Evolutionary conservation across 2,113 vertebrate genomes (phyloP), one percentile per base, ranked within the genome.

Genomic region (Laticauda laticaudata): DNA sequence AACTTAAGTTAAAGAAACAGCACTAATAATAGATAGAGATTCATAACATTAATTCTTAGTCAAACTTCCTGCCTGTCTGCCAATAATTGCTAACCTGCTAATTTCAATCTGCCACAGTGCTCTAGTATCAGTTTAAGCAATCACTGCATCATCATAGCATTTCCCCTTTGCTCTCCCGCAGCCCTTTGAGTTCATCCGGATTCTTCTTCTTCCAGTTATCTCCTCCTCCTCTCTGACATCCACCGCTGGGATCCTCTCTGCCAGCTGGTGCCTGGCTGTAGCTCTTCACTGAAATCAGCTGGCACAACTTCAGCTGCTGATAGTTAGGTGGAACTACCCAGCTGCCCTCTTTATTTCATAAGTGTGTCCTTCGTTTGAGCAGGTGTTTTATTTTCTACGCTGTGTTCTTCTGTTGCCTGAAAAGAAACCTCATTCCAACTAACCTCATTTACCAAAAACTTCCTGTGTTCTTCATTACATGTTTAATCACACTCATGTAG

Each of bases 301-400:
- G 92, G 21, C 91, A 89, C 54, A 95, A 48, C 48, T 95, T 91
- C 20, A 92, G 92, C 87, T 92, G 92, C 61, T 92, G 53, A 64
- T 56, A 56, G 53, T n/a, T 20, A 24, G 94, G 94, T 95, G 87
- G 34, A 95, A 85, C 88, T 54, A 8, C 88, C 51, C 91, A 89
- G 89, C 55, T 95, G 87, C 91, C 94, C 5, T 21, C 21, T 6
- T 93, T 91, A 86, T 21, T 95, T 34, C 5, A 14, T 4, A 29
- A 29, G 86, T 90, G 10, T 93, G n/a, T 45, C 34, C 92, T 57
- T 48, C 57, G 11, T 64, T 55, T 92, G 59, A 18, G 7, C 6
- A 39, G 34, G 7, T 94, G 56, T 87, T 87, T 85, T 48, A 45
- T 59, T 57, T 39, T 29, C 24, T 56, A 86, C 20, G 20, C 59